Evolutionary conservation across 2,888 invertebrate genomes (phyloP).

Genomic region (Andrena marginata): DNA sequence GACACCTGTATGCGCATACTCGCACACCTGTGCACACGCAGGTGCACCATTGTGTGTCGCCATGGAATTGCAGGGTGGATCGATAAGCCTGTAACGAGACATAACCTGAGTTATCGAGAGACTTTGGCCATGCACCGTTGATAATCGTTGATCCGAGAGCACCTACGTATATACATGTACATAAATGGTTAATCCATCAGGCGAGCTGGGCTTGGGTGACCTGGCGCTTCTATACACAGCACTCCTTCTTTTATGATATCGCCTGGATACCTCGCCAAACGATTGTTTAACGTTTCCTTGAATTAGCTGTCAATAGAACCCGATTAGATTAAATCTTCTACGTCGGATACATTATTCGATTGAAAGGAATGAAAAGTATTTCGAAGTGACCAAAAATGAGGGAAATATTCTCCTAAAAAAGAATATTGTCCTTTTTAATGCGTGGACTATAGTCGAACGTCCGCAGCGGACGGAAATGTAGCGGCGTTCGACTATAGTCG

Average conservation of each 20-base stretch:
- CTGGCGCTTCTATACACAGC: background rate
- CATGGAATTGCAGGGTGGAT: slow-evolving; percentile 66
- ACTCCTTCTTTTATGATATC: background rate
- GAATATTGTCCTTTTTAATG: too few relatives aligned
- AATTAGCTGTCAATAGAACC: too few relatives aligned
- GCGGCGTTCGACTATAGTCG: too few relatives aligned
- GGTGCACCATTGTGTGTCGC: slow-evolving; percentile 40
- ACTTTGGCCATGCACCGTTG: slow-evolving; percentile 58
- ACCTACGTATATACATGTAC: slow-evolving; percentile 26
- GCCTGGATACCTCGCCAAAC: background rate
- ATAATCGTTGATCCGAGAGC: slow-evolving; percentile 53
- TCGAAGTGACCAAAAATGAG: too few relatives aligned
- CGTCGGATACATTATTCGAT: too few relatives aligned
- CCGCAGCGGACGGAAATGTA: too few relatives aligned
- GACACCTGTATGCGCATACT: slow-evolving; percentile 17
- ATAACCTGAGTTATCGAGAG: slow-evolving; percentile 55
- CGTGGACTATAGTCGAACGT: too few relatives aligned
- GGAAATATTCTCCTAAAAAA: too few relatives aligned
- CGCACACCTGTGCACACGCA: slow-evolving; percentile 40
- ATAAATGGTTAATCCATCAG: slow-evolving; percentile 57
- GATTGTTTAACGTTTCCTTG: too few relatives aligned
- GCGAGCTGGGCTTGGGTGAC: slow-evolving; percentile 41
- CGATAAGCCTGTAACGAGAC: slow-evolving; percentile 70
- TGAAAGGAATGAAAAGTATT: too few relatives aligned
- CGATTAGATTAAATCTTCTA: too few relatives aligned